phyloP scores from a whole-genome alignment of 2,888 invertebrate species.

The Coelogynopora nodosa region DNA sequence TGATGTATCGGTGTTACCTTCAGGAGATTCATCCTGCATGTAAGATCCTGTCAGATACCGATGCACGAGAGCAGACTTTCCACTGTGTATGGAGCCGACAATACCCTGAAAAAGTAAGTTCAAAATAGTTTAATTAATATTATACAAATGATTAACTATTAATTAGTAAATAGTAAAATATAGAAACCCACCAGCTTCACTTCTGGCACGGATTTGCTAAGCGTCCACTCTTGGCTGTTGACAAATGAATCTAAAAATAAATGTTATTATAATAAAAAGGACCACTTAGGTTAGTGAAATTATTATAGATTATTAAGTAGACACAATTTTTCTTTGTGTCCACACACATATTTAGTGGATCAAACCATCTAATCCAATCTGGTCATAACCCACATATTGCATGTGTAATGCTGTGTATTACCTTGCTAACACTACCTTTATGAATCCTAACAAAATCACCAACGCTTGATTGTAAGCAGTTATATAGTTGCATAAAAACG shows the following conservation, averaged over 20 bases:
- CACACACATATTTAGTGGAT: no score
- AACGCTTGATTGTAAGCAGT: neutral
- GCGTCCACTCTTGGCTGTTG: slow-evolving; percentile 98
- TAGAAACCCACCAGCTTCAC: slow-evolving; percentile 69
- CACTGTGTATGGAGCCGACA: slow-evolving; percentile 86
- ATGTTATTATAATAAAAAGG: no score
- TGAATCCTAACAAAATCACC: neutral
- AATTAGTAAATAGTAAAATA: no score
- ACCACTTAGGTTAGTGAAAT: no score
- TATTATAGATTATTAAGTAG: no score
- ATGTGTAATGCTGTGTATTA: neutral
- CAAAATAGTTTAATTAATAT: neutral
- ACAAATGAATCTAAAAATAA: slow-evolving; percentile 83
- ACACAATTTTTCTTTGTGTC: no score
- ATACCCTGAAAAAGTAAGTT: slow-evolving; percentile 67
- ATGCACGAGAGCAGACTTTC: slow-evolving; percentile 94
- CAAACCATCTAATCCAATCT: slow-evolving; percentile 15
- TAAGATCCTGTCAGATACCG: slow-evolving; percentile 94
- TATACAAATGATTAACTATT: no score
- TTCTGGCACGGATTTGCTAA: slow-evolving; percentile 87
- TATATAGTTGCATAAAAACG: slow-evolving; percentile 5
- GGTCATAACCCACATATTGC: neutral
- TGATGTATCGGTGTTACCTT: no score
- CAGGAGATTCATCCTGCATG: slow-evolving; percentile 95
- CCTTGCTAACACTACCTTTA: neutral